These are phyloP conservation scores for Atrina japonica DNA, from an alignment of 2,888 invertebrate genomes.

Conservation along the genomic window DNA sequence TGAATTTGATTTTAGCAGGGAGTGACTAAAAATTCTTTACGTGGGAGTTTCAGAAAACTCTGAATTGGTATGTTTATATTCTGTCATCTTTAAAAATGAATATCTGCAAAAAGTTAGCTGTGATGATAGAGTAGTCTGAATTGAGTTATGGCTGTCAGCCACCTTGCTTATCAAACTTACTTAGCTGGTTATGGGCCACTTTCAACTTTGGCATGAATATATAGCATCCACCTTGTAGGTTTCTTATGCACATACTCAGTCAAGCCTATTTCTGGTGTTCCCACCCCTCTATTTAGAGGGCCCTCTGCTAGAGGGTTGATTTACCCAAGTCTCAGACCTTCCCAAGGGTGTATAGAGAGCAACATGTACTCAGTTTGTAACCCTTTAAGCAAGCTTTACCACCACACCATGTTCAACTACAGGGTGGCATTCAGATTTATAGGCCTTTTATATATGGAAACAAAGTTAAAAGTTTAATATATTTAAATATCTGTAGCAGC, in stretches of 20 bases:
- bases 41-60: too few relatives aligned
- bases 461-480: too few relatives aligned
- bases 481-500: too few relatives aligned
- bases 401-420: slow-evolving; percentile 51
- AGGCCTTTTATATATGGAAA: too few relatives aligned
- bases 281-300: slow-evolving; percentile 55
- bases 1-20: too few relatives aligned
- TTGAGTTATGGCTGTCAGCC: slow-evolving; percentile 65
- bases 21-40: too few relatives aligned
- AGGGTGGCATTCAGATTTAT: too few relatives aligned
- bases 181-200: slow-evolving; percentile 61
- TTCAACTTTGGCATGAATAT: slow-evolving; percentile 56
- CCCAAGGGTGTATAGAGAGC: slow-evolving; percentile 64
- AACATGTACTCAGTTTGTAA: slow-evolving; percentile 56
- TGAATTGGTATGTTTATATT: too few relatives aligned
- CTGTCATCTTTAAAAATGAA: too few relatives aligned
- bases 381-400: slow-evolving; percentile 71
- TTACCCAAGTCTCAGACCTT: slow-evolving; percentile 74
- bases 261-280: slow-evolving; percentile 62
- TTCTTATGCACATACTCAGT: slow-evolving; percentile 23
- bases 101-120: slow-evolving; percentile 26
- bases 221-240: slow-evolving; percentile 52
- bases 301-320: slow-evolving; percentile 61
- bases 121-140: slow-evolving; percentile 73
- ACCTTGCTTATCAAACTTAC: slow-evolving; percentile 68